Conservation (phyloP, 2,888 invertebrate species). For the Scelioninae gen. 1 region DNA sequence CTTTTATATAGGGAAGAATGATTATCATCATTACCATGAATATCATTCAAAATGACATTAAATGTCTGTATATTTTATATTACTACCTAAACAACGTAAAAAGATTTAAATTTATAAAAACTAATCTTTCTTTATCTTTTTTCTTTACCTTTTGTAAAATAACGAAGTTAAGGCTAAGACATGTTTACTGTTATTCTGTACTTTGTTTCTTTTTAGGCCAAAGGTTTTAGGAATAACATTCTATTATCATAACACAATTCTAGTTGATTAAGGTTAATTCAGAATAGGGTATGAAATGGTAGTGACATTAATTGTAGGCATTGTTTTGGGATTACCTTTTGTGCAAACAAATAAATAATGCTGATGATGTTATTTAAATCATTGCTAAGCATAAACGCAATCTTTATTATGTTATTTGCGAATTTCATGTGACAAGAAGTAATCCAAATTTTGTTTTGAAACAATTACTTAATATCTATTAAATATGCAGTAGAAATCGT, state of each 20-base stretch:
- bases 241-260: conserved; percentile 61
- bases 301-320: conserved; percentile 52
- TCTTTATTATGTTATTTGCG: neutral
- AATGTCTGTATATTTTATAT: no score
- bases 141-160: no score
- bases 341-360: conserved; percentile 45
- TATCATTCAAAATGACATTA: no score
- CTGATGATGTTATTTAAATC: conserved; percentile 47
- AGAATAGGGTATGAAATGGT: conserved; percentile 48
- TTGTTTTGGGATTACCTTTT: conserved; percentile 58
- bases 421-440: neutral
- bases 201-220: conserved; percentile 29
- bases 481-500: no score
- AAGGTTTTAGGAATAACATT: conserved; percentile 41
- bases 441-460: no score
- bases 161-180: neutral
- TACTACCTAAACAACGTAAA: no score
- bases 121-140: no score
- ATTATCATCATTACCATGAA: no score
- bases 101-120: no score
- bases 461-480: no score
- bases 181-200: conserved; percentile 27
- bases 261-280: conserved; percentile 54
- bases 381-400: conserved; percentile 20
- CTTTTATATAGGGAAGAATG: no score